These are phyloP conservation scores for Drosophila ananassae DNA, from an alignment of 1,140 invertebrate species.

Conservation along the genomic window DNA sequence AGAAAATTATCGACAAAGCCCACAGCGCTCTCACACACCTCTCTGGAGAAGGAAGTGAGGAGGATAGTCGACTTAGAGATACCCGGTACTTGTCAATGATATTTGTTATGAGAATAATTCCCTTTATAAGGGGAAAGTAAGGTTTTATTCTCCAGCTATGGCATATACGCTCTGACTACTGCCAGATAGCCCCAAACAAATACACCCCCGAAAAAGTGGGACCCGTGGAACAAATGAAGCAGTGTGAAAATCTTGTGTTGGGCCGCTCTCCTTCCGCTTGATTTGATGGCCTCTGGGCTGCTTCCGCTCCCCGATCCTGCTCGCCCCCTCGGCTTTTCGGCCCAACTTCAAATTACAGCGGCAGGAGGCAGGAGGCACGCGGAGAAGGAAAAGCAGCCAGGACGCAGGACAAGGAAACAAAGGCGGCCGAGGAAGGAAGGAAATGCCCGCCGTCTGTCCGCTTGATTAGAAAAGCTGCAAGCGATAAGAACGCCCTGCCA, in stretches of 20 bases:
- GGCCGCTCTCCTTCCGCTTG: conserved; percentile 66
- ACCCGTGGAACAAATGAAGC: conserved; percentile 67
- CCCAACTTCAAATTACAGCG: conserved; percentile 54
- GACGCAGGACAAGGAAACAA: conserved; percentile 11
- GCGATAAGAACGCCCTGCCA: conserved; percentile 56
- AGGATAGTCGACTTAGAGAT: background rate
- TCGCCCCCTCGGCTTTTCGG: conserved; percentile 17
- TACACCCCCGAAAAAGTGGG: conserved; percentile 30
- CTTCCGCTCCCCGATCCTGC: conserved; percentile 26
- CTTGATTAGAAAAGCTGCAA: conserved; percentile 80
- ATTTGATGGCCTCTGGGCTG: conserved; percentile 68
- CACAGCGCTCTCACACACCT: conserved; percentile 30
- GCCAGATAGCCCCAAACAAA: conserved; percentile 3
- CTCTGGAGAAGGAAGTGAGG: background rate
- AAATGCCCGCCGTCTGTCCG: conserved; percentile 57
- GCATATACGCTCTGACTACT: background rate
- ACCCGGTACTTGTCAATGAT: background rate
- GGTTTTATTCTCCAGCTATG: background rate
- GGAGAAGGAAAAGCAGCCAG: background rate
- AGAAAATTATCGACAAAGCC: conserved; percentile 77
- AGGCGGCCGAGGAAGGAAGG: conserved; percentile 41
- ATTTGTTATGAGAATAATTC: too few species aligned
- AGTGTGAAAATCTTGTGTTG: conserved; percentile 69
- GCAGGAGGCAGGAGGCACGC: background rate
- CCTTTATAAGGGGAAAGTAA: too few species aligned